Percentiles rank a stretch among this genome's conserved stretches.
Conservation (phyloP, 2,113 vertebrate species). For the Tichodroma muraria region DNA sequence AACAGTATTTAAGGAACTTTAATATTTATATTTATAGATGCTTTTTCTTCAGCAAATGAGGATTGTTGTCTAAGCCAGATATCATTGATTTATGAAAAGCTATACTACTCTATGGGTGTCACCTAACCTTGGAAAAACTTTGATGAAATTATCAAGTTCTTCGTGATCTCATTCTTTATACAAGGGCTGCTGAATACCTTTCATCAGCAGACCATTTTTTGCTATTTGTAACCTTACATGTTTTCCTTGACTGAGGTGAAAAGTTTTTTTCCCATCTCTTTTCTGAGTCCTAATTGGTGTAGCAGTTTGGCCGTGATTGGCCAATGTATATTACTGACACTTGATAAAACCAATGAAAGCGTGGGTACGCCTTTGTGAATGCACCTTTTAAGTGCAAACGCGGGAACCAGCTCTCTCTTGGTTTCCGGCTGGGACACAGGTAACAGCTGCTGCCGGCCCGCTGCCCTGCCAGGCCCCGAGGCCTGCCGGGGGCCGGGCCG, state of each 20-base stretch:
- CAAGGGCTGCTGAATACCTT: not conserved
- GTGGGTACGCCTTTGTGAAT: no score
- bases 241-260: not conserved
- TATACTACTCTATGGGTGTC: not conserved
- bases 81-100: not conserved
- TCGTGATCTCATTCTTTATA: not conserved
- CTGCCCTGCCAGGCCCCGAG: no score
- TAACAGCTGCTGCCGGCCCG: no score
- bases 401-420: no score
- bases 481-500: no score
- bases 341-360: no score
- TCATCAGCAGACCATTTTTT: not conserved
- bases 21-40: not conserved
- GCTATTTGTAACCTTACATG: not conserved
- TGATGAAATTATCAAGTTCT: not conserved
- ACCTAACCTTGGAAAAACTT: not conserved
- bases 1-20: not conserved
- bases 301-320: no score
- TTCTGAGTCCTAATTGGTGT: not conserved
- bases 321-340: no score
- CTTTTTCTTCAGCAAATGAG: not conserved
- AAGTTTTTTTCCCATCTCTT: not conserved
- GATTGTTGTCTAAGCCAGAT: not conserved
- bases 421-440: no score
- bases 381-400: no score